Evolutionary conservation across 1,140 invertebrate species (phyloP), one percentile per base, ranked within the genome.

Genomic region (Plutomurus gul): DNA sequence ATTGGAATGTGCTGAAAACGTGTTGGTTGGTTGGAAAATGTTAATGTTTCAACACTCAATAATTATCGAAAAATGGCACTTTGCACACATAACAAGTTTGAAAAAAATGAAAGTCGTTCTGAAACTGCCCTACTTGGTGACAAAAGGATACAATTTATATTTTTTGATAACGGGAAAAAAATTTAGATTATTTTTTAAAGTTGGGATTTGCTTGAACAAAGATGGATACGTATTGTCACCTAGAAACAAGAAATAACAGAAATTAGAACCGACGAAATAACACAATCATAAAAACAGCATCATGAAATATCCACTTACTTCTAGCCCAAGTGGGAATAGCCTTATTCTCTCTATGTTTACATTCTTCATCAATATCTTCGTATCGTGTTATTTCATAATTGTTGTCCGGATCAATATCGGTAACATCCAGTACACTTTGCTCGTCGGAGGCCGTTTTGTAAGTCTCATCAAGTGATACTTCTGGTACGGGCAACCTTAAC

Each of bases 321-420:
- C 6, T 33, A 5, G 25, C 16, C 56, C 56, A 65, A 11, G 16
- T 30, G 5, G 56, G 56, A 33, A 65, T 65, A 4, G 27, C 8
- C n/a, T 65, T 65, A n/a, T 65, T 16, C 13, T 65, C 56, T 33
- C 56, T 27, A 65, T 65, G 56, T 13, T 33, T 33, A 65, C 56
- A 65, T 4, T 65, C 56, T 16, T 65, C 56, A 65, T 65, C 56
- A 33, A 65, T 65, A 33, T 65, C 56, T 33, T 65, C 56, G 25
- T 65, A 65, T 6, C 30, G 27, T 5, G 56, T 65, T 11, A 65
- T 65, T n/a, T 65, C 56, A 65, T 65, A 65, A 13, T 65, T 65
- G 36, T 65, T 65, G 1, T 25, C 56, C 10, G 56, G 56, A 36
- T 65, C 56, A 16, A 65, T 13, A n/a, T 65, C 56, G 20, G 25